A percentile compares a stretch with the other conserved stretches of the same genome.
phyloP scores from a whole-genome alignment of 2,888 invertebrate genomes.

The Papilio elwesi region DNA sequence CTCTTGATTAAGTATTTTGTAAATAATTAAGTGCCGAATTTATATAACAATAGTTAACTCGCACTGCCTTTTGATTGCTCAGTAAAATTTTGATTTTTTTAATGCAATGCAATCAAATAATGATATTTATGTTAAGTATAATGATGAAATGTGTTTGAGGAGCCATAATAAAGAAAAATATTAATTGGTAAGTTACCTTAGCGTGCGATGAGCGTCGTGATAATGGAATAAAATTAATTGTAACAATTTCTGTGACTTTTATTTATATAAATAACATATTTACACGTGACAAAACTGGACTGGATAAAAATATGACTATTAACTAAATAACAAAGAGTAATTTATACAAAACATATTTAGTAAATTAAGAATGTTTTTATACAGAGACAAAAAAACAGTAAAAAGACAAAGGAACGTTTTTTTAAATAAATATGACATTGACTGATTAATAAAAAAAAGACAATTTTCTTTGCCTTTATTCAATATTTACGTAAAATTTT shows the following conservation, averaged over 20 bases:
- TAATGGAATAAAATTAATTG: constrained; percentile 50
- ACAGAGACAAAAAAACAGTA: background rate
- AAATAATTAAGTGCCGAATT: constrained; percentile 45
- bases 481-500: background rate
- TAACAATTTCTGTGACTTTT: constrained; percentile 59
- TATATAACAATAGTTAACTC: constrained; percentile 36
- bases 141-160: constrained; percentile 47
- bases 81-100: constrained; percentile 31
- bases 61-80: constrained; percentile 54
- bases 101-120: constrained; percentile 29
- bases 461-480: background rate
- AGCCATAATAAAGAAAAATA: constrained; percentile 71
- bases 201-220: constrained; percentile 53
- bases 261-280: constrained; percentile 51
- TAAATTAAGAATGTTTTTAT: constrained; percentile 38
- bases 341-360: constrained; percentile 46
- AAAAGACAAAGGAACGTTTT: background rate
- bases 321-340: constrained; percentile 42
- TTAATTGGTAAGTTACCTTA: constrained; percentile 77
- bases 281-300: constrained; percentile 42
- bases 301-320: constrained; percentile 47
- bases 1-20: constrained; percentile 35
- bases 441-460: too few species aligned
- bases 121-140: constrained; percentile 37
- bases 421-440: background rate